These are phyloP conservation scores for Acleris emargana DNA, from an alignment of 2,888 invertebrate species.

Conservation along the genomic window DNA sequence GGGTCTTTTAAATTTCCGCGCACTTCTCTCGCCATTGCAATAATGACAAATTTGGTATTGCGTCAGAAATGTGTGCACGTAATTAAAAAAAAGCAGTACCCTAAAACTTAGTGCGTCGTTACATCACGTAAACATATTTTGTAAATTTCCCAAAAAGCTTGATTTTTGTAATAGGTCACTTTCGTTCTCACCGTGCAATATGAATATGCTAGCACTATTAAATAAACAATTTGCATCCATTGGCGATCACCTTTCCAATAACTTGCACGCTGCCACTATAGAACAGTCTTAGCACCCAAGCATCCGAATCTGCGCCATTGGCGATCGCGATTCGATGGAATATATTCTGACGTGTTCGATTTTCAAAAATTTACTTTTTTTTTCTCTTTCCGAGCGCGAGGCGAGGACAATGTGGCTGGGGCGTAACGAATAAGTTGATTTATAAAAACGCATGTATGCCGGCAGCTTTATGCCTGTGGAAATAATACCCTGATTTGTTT, in stretches of 20 bases:
- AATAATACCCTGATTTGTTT: conserved; percentile 57
- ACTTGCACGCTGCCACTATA: conserved; percentile 38
- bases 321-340: conserved; percentile 63
- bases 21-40: too few relatives aligned
- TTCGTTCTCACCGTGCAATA: too few relatives aligned
- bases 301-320: conserved; percentile 57
- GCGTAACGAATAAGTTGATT: conserved; percentile 79
- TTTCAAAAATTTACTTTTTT: conserved; percentile 56
- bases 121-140: too few relatives aligned
- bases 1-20: too few relatives aligned
- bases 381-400: conserved; percentile 58
- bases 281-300: conserved; percentile 41
- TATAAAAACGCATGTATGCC: conserved; percentile 67
- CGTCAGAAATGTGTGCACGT: too few relatives aligned
- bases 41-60: too few relatives aligned
- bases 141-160: too few relatives aligned
- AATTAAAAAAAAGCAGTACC: too few relatives aligned
- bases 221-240: neutral
- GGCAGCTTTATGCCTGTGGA: conserved; percentile 51
- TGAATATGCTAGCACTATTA: neutral
- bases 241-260: neutral
- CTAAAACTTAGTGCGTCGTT: too few relatives aligned
- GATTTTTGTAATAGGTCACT: too few relatives aligned
- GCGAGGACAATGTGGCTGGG: conserved; percentile 72
- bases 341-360: conserved; percentile 73